A percentile compares a stretch with the other conserved stretches of the same genome.
phyloP scores from a whole-genome alignment of 1,140 invertebrate genomes.

The Macrobrachium nipponense region DNA sequence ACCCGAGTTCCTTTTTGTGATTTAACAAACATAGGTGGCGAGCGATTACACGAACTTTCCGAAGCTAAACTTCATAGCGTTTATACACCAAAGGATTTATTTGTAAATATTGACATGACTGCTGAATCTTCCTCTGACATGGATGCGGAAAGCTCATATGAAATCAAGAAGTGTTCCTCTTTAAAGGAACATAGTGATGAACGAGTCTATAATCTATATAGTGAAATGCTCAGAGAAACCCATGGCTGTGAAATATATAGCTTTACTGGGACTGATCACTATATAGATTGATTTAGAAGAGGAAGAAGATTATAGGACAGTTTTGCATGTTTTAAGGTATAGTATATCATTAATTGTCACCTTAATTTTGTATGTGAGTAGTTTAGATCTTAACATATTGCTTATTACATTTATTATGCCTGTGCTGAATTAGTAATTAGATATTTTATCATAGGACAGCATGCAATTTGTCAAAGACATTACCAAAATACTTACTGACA shows the following conservation, averaged over 20 bases:
- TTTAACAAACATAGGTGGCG: slow-evolving; percentile 35
- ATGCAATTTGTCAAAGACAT: too few species aligned
- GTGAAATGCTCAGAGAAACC: slow-evolving; percentile 45
- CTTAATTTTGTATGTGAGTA: too few species aligned
- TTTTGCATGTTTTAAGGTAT: too few species aligned
- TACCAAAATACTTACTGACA: too few species aligned
- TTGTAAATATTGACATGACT: not conserved
- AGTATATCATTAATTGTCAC: too few species aligned
- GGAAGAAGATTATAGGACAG: too few species aligned
- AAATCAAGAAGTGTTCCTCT: not conserved
- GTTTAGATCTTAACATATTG: too few species aligned
- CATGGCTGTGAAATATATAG: slow-evolving; percentile 47
- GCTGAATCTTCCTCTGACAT: not conserved
- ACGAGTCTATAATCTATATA: slow-evolving; percentile 6
- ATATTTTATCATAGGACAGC: too few species aligned
- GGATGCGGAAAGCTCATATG: slow-evolving; percentile 14
- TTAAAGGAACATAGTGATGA: not conserved
- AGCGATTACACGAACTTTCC: not conserved
- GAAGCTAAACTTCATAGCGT: not conserved
- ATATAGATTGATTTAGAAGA: too few species aligned
- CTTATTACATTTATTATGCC: too few species aligned
- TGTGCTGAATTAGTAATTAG: too few species aligned
- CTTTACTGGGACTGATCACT: too few species aligned
- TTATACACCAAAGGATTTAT: not conserved
- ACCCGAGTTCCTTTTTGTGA: slow-evolving; percentile 43